A percentile compares a stretch with the other conserved stretches of the same genome.
Evolutionary conservation across 37 sponge, comb jelly and placozoan genomes (phyloP).

Genomic region (Theonella swinhoei): DNA sequence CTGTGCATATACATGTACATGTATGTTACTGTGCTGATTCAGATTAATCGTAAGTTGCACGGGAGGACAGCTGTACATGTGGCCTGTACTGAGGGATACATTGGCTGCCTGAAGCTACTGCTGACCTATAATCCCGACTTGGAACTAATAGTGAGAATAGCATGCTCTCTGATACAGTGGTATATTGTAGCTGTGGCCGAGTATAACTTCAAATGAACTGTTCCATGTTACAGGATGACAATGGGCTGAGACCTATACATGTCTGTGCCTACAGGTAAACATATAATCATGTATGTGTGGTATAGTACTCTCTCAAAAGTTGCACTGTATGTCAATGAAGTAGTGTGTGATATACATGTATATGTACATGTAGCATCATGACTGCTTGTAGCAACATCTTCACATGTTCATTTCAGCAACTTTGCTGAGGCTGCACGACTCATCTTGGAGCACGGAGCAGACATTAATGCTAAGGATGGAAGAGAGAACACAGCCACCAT

Average conservation of each 20-base stretch:
- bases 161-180: neutral
- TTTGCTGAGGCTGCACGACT: slow-evolving; percentile 43
- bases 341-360: no score
- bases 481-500: slow-evolving; percentile 34
- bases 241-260: slow-evolving; percentile 32
- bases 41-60: slow-evolving; percentile 50
- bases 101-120: slow-evolving; percentile 28
- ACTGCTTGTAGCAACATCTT: no score
- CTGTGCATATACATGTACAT: no score
- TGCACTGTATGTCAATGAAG: neutral
- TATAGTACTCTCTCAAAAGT: no score
- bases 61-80: slow-evolving; percentile 65
- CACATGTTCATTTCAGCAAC: slow-evolving; percentile 5
- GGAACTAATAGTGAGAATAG: slow-evolving; percentile 56
- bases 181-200: neutral
- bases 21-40: no score
- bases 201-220: no score
- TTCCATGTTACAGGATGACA: slow-evolving; percentile 5
- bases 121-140: slow-evolving; percentile 49
- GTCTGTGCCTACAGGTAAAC: slow-evolving; percentile 32
- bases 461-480: slow-evolving; percentile 55
- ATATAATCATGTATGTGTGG: no score
- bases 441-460: slow-evolving; percentile 44
- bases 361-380: no score
- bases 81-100: slow-evolving; percentile 47